Evolutionary conservation across 2,113 vertebrate species (phyloP).

Genomic region (Pollachius pollachius): DNA sequence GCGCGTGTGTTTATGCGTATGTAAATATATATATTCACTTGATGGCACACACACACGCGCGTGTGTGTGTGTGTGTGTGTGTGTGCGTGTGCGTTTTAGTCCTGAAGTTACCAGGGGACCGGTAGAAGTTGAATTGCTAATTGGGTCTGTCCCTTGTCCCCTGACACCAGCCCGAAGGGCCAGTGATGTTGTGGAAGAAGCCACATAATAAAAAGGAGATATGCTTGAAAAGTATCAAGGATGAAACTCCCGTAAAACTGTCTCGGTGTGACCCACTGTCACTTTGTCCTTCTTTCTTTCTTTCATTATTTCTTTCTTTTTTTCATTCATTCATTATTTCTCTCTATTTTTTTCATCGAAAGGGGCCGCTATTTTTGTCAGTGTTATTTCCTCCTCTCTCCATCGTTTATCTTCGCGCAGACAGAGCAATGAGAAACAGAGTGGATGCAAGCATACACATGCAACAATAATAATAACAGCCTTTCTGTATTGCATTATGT

Average conservation of each 20-base stretch:
- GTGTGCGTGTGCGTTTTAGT: constrained; percentile 24
- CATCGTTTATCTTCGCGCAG: no score
- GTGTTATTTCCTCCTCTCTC: no score
- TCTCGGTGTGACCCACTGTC: not conserved
- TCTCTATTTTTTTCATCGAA: no score
- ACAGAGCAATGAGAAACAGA: no score
- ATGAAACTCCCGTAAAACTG: constrained; percentile 40
- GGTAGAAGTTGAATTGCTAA: constrained; percentile 47
- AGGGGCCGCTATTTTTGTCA: no score
- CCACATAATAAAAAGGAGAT: constrained; percentile 52
- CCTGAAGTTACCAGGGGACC: constrained; percentile 24
- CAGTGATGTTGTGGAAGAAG: constrained; percentile 46
- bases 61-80: not conserved
- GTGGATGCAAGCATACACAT: no score
- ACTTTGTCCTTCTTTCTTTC: not conserved
- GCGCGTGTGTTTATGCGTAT: not conserved
- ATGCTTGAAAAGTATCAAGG: constrained; percentile 54
- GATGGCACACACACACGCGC: no score
- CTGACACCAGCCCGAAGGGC: constrained; percentile 45
- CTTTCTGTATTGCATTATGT: no score
- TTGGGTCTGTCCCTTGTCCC: constrained; percentile 31
- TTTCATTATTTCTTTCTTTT: not conserved
- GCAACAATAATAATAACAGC: no score
- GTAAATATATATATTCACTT: no score
- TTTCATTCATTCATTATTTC: not conserved